Evolutionary conservation across 2,888 invertebrate genomes (phyloP), one percentile per base, ranked within the genome.

Genomic region (Chalcosyrphus nemorum): DNA sequence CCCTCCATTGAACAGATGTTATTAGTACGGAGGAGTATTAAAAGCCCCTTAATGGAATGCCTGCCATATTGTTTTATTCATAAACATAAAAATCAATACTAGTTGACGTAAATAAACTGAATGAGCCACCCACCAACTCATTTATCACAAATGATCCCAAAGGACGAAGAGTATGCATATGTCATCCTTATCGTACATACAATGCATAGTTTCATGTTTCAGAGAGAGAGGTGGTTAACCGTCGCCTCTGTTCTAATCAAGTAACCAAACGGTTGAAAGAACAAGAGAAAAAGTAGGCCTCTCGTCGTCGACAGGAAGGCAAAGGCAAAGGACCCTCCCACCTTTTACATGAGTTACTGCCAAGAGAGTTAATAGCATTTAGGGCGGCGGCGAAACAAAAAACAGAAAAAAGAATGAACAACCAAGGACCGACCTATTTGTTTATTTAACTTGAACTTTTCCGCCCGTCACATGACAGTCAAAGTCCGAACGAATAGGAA

Each of bases 401-500:
- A 19, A 38, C 2, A 24, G 27, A 43, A n/a, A 4, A 27, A 24
- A 4, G 54, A 72, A 45, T 29, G 19, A 68, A 35, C 59, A 52
- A 15, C 38, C 81, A 56, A 70, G 56, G 57, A 45, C 41, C 65
- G 65, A 71, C 57, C 77, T 59, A 59, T 77, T 70, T 81, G 59
- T 71, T 71, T 81, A 45, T 71, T 77, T 82, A 77, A 72, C 59
- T 77, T 77, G 71, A 72, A 72, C 38, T 56, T 82, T 57, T 56
- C 35, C 35, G 38, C 47, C 57, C 57, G 65, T 21, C 81, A 63
- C 15, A 70, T 19, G 65, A 63, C 45, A 76, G 75, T 75, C 72
- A 57, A 59, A 43, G 52, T 38, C 52, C 52, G 24, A 72, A 43
- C 52, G 24, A 72, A 43, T 13, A 17, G 9, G 17, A 43, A 29